A percentile compares a stretch with the other conserved stretches of the same genome.
These are phyloP conservation scores for Parascotia fuliginaria DNA, from an alignment of 2,888 invertebrate genomes.

Conservation along the genomic window DNA sequence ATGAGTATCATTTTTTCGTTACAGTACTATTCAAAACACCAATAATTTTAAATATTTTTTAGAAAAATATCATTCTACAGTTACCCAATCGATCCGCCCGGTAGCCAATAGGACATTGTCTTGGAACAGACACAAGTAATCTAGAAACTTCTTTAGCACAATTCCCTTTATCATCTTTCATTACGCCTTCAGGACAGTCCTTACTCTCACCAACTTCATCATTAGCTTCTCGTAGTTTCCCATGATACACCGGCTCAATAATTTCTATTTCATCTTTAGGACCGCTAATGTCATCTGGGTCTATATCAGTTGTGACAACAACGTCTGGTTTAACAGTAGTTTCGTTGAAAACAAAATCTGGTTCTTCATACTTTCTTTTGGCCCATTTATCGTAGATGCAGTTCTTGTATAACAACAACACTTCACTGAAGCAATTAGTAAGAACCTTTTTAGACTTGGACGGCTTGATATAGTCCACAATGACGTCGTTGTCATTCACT, in stretches of 20 bases:
- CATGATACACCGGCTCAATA: constrained; percentile 66
- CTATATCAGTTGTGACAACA: constrained; percentile 22
- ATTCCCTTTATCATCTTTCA: constrained; percentile 51
- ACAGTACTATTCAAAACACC: too few relatives aligned
- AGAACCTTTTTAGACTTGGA: constrained; percentile 34
- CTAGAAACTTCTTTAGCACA: constrained; percentile 60
- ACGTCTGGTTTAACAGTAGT: constrained; percentile 26
- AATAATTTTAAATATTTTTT: not conserved
- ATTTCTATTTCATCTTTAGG: constrained; percentile 71
- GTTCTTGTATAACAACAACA: constrained; percentile 63
- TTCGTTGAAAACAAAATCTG: constrained; percentile 6
- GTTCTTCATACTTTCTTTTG: constrained; percentile 22
- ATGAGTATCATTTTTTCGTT: constrained; percentile 10
- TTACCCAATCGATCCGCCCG: constrained; percentile 64
- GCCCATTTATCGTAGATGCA: constrained; percentile 59
- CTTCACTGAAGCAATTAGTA: constrained; percentile 56
- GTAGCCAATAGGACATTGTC: constrained; percentile 71
- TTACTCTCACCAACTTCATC: constrained; percentile 25
- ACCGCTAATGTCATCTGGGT: constrained; percentile 28
- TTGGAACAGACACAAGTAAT: constrained; percentile 66
- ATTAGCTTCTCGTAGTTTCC: constrained; percentile 39
- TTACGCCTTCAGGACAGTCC: constrained; percentile 57
- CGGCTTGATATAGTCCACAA: constrained; percentile 25
- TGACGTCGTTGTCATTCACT: constrained; percentile 40
- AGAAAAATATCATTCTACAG: constrained; percentile 59